These are phyloP conservation scores for Spatulosminthurus flaviceps DNA, from an alignment of 2,888 invertebrate species.

Conservation along the genomic window DNA sequence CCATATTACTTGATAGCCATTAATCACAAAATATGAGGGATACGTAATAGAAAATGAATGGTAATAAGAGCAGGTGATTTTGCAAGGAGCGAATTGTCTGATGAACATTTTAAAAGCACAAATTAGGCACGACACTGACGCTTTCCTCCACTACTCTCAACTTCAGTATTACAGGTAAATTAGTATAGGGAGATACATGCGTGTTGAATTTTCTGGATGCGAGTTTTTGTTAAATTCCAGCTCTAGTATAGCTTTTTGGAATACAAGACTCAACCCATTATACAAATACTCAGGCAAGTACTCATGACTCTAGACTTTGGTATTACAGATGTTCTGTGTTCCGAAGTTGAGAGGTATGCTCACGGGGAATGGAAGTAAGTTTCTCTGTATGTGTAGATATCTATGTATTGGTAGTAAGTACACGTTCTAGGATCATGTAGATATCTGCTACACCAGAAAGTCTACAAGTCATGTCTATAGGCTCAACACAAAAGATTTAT, in stretches of 20 bases:
- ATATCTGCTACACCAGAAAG: not conserved
- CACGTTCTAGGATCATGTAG: not conserved
- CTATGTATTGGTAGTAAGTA: not conserved
- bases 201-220: too few species aligned
- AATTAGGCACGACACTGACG: not conserved
- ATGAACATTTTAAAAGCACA: not conserved
- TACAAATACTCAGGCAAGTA: too few species aligned
- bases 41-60: not conserved
- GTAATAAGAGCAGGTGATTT: not conserved
- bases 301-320: too few species aligned
- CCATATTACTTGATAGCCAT: not conserved
- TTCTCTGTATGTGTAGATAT: too few species aligned
- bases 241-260: too few species aligned
- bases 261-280: too few species aligned
- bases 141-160: too few species aligned
- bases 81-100: constrained; percentile 3
- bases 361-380: not conserved
- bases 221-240: too few species aligned
- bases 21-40: not conserved
- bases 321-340: too few species aligned
- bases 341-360: not conserved
- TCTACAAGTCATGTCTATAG: constrained; percentile 14
- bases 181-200: too few species aligned
- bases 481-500: constrained; percentile 36
- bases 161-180: too few species aligned